phyloP scores from a whole-genome alignment of 2,797 vertebrate species.

The Onychomys leucogaster region DNA sequence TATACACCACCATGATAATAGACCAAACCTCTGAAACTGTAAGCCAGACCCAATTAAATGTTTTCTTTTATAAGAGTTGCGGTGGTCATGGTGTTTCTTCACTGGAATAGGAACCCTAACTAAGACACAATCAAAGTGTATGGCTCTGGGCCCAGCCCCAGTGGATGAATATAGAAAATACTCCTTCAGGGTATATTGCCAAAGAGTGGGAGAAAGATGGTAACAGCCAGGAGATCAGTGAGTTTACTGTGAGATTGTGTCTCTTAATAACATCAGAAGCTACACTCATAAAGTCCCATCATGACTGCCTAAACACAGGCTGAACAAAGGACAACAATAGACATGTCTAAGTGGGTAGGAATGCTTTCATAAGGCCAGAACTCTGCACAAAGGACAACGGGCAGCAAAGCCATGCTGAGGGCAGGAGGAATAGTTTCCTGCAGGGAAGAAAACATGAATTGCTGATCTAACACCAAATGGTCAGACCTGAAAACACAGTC shows the following conservation, averaged over 20 bases:
- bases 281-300: not conserved
- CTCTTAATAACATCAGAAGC: not conserved
- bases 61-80: not conserved
- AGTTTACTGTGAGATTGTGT: not conserved
- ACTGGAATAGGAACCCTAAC: not conserved
- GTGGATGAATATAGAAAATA: not conserved
- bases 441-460: not conserved
- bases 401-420: not conserved
- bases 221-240: not conserved
- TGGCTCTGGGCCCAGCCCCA: not conserved
- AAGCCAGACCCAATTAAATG: not conserved
- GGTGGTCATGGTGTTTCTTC: not conserved
- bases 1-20: not conserved
- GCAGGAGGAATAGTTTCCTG: not conserved
- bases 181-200: not conserved
- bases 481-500: not conserved
- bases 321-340: not conserved
- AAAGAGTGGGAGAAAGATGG: not conserved
- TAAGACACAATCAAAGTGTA: not conserved
- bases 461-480: not conserved
- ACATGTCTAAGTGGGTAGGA: not conserved
- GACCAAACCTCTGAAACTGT: not conserved
- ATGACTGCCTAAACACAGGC: not conserved
- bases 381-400: not conserved
- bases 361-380: not conserved